Evolutionary conservation across 1,140 invertebrate species (phyloP), one percentile per base, ranked within the genome.

Genomic region (Drosophila subobscura): DNA sequence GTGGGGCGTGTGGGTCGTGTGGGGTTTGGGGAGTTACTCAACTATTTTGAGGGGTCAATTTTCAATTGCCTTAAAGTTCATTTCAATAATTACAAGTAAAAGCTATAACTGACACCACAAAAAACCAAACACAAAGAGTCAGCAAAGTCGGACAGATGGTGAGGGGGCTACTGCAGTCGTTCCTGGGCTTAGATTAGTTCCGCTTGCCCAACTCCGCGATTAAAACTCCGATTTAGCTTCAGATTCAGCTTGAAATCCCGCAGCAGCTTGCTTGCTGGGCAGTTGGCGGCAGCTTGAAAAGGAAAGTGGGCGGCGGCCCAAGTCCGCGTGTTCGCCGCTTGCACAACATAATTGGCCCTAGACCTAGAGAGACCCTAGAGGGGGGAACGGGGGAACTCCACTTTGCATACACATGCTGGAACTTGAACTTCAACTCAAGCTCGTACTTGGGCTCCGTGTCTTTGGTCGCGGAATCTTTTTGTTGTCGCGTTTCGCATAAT

Each of bases 401-500:
- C 41, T 83, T 83, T 83, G 79, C 79, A 84, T 83, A 72, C 51
- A 33, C 42, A 47, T 56, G 61, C 42, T 40, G 33, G 37, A 55
- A 45, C 46, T 29, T 10, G 5, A 29, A 29, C 16, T 14, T 22
- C 20, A 14, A 16, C 12, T 12, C 2, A 14, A 5, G 7, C 27
- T 53, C 53, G 45, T 45, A 7, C 16, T 16, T 33, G 12, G 20
- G 5, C 16, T 20, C 16, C 16, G 16, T 20, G 16, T n/a, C 20
- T 51, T 22, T 51, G 22, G 10, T 4, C 25, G 23, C 25, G 5
- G 25, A 2, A 10, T 33, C 12, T 37, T 33, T 44, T 50, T 52
- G 54, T 40, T 59, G 71, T 72, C 81, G 83, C 81, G 81, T 78
- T 86, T 86, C 81, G 81, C 81, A 86, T 86, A 86, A 86, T 86